A percentile compares a stretch with the other conserved stretches of the same genome.
Evolutionary conservation across 2,797 vertebrate genomes (phyloP).

Genomic region (Ptychobarbus kaznakovi): DNA sequence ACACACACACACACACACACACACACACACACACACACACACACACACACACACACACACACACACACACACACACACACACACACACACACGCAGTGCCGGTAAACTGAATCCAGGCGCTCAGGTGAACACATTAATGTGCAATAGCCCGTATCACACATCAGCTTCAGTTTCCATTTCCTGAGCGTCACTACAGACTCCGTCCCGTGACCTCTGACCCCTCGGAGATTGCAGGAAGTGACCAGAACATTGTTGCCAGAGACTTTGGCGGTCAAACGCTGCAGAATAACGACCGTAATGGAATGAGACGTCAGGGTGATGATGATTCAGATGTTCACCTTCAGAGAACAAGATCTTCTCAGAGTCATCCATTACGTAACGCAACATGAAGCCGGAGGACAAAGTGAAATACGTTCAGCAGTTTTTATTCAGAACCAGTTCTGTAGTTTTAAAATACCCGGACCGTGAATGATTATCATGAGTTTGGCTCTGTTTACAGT

Average conservation of each 20-base stretch:
- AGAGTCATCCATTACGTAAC: neutral
- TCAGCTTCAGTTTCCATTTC: constrained; percentile 56
- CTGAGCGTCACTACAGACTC: constrained; percentile 38
- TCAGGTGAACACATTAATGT: constrained; percentile 68
- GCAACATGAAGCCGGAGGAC: neutral
- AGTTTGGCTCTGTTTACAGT: neutral
- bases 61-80: constrained; percentile 21
- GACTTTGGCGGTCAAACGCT: constrained; percentile 29
- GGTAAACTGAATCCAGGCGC: constrained; percentile 64
- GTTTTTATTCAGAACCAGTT: neutral
- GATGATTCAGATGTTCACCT: constrained; percentile 24
- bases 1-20: constrained; percentile 17
- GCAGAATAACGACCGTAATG: neutral
- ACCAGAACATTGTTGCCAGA: neutral
- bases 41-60: constrained; percentile 33
- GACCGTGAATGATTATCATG: neutral
- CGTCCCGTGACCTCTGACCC: constrained; percentile 49
- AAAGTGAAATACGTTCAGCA: neutral
- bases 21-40: constrained; percentile 10
- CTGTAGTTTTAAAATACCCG: neutral
- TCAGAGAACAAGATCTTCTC: constrained; percentile 7
- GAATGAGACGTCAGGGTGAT: neutral
- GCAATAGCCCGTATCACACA: constrained; percentile 62
- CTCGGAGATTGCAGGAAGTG: constrained; percentile 17
- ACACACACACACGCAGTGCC: constrained; percentile 17